phyloP scores from a whole-genome alignment of 2,888 invertebrate genomes.

The Matsumyia berberina region DNA sequence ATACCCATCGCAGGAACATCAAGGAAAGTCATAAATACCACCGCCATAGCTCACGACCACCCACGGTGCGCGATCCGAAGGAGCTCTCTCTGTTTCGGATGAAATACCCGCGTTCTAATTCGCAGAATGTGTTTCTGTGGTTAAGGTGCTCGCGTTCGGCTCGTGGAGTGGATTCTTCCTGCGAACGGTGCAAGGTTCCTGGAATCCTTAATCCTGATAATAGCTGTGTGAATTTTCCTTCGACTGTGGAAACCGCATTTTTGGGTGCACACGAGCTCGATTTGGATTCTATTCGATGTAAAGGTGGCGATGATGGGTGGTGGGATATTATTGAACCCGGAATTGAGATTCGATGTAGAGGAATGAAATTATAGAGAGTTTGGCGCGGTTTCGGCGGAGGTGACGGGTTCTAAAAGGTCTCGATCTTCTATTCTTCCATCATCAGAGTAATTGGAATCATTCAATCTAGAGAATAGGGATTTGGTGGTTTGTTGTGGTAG shows the following conservation, averaged over 20 bases:
- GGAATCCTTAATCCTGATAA: slow-evolving; percentile 8
- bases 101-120: slow-evolving; percentile 12
- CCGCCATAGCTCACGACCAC: background rate
- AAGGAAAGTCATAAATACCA: background rate
- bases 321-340: background rate
- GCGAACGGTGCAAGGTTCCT: background rate
- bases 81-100: too few species aligned
- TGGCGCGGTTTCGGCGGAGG: slow-evolving; percentile 11
- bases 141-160: background rate
- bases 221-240: background rate
- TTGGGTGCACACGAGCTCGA: background rate
- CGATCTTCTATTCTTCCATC: too few species aligned
- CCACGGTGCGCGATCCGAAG: background rate
- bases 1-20: background rate
- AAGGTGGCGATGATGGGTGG: background rate
- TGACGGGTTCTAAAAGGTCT: background rate
- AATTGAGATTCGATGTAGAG: background rate
- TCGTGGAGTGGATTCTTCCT: background rate
- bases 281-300: background rate
- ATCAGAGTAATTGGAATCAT: too few species aligned
- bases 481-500: too few species aligned
- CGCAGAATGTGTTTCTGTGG: slow-evolving; percentile 7
- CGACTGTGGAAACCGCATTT: background rate
- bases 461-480: too few species aligned
- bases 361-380: slow-evolving; percentile 11